Evolutionary conservation across 2,113 vertebrate genomes (phyloP).

Genomic region (Sakesphorus luctuosus): DNA sequence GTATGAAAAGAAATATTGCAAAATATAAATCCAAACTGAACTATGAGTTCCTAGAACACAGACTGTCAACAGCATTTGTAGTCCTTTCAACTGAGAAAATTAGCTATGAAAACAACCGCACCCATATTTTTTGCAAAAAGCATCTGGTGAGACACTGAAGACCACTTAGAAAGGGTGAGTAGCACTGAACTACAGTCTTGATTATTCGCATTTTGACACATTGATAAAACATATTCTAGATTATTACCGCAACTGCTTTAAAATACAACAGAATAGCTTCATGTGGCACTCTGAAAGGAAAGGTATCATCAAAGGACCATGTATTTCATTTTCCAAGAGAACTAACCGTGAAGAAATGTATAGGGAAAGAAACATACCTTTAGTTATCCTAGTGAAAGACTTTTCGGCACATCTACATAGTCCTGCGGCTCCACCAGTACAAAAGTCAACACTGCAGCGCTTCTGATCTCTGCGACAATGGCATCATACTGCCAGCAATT

Average conservation of each 20-base stretch:
- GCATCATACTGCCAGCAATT: slow-evolving; percentile 72
- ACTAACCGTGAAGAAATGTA: background rate
- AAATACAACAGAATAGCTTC: slow-evolving; percentile 30
- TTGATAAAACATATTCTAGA: background rate
- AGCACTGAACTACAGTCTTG: background rate
- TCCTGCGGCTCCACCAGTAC: slow-evolving; percentile 67
- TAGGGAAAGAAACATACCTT: slow-evolving; percentile 74
- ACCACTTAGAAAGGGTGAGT: background rate
- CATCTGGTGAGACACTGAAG: background rate
- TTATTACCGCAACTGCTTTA: background rate
- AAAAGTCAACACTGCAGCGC: slow-evolving; percentile 62
- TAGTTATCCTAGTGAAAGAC: slow-evolving; percentile 42
- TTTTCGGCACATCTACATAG: slow-evolving; percentile 59
- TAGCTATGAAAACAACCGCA: background rate
- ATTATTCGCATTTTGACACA: background rate
- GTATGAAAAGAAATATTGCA: background rate
- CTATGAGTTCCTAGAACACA: background rate
- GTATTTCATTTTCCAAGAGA: slow-evolving; percentile 24
- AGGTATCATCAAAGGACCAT: slow-evolving; percentile 7
- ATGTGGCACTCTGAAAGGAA: slow-evolving; percentile 5
- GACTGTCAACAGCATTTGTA: background rate
- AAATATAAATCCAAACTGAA: background rate
- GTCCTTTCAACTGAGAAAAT: background rate
- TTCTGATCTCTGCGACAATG: slow-evolving; percentile 77
- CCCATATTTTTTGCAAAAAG: background rate